These are phyloP conservation scores for Sylvicola cinctus DNA, from an alignment of 2,888 invertebrate species.

Conservation along the genomic window DNA sequence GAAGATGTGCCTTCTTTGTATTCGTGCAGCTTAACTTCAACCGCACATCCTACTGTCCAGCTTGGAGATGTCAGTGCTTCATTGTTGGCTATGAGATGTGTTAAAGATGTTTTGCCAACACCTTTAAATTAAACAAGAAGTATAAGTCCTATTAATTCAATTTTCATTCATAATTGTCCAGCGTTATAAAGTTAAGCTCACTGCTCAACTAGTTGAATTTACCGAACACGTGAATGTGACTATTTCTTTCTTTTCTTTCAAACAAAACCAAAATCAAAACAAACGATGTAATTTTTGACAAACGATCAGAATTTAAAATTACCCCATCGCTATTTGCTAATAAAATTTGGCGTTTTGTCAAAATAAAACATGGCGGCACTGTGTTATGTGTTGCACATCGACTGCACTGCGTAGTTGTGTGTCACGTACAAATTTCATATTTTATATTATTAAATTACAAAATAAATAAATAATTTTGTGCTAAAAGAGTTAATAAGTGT, in stretches of 20 bases:
- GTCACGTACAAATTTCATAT: slow-evolving; percentile 1
- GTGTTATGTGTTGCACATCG: background rate
- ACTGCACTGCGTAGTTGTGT: background rate
- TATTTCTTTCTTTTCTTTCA: too few relatives aligned
- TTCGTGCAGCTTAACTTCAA: slow-evolving; percentile 88
- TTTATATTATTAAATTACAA: slow-evolving; percentile 2
- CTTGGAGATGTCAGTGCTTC: slow-evolving; percentile 69
- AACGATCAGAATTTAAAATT: too few relatives aligned
- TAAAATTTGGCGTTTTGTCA: background rate
- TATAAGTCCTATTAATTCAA: slow-evolving; percentile 2
- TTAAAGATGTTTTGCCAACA: slow-evolving; percentile 91
- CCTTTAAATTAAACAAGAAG: slow-evolving; percentile 38
- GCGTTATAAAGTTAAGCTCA: too few relatives aligned
- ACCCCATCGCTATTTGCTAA: too few relatives aligned
- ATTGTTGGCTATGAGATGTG: slow-evolving; percentile 75
- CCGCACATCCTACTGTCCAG: slow-evolving; percentile 92
- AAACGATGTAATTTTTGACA: too few relatives aligned
- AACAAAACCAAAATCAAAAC: too few relatives aligned
- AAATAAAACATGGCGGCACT: background rate
- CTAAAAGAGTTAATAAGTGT: slow-evolving; percentile 7
- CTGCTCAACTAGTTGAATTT: too few relatives aligned
- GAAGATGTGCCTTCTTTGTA: slow-evolving; percentile 85
- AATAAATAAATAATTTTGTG: slow-evolving; percentile 3
- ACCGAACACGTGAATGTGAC: too few relatives aligned
- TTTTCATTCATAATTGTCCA: too few relatives aligned